phyloP scores from a whole-genome alignment of 1,140 invertebrate genomes.

The Drosophila ironensis region DNA sequence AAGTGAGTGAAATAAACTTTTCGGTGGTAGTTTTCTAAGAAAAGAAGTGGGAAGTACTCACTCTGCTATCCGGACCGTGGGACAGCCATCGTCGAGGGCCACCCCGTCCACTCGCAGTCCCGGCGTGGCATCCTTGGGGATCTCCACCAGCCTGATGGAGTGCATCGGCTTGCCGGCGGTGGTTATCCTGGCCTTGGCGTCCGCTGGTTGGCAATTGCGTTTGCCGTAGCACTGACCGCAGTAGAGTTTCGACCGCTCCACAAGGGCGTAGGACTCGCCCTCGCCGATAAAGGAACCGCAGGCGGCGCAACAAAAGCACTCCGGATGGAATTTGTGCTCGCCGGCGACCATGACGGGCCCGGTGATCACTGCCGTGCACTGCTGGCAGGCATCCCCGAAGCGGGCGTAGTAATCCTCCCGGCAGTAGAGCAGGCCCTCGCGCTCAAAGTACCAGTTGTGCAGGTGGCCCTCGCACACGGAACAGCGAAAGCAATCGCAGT shows the following conservation, averaged over 20 bases:
- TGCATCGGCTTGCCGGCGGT: constrained; percentile 85
- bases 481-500: constrained; percentile 94
- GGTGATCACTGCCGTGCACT: constrained; percentile 93
- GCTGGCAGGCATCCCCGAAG: constrained; percentile 94
- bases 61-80: constrained; percentile 77
- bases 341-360: constrained; percentile 97
- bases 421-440: constrained; percentile 93
- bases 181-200: constrained; percentile 51
- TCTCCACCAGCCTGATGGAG: constrained; percentile 90
- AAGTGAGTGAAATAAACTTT: too few relatives aligned
- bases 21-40: too few relatives aligned
- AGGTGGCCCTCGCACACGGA: constrained; percentile 92
- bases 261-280: constrained; percentile 94
- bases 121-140: constrained; percentile 84
- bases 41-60: constrained; percentile 27
- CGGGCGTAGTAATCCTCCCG: constrained; percentile 93
- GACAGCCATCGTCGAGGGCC: constrained; percentile 66
- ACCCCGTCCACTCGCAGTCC: constrained; percentile 85
- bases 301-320: constrained; percentile 93
- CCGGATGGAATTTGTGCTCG: constrained; percentile 96
- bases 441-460: constrained; percentile 96
- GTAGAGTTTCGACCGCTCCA: constrained; percentile 94
- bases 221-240: constrained; percentile 87
- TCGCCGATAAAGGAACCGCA: constrained; percentile 94
- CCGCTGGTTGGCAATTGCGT: constrained; percentile 71